phyloP scores from a whole-genome alignment of 2,113 vertebrate species.

The Hippocampus guttulatus region DNA sequence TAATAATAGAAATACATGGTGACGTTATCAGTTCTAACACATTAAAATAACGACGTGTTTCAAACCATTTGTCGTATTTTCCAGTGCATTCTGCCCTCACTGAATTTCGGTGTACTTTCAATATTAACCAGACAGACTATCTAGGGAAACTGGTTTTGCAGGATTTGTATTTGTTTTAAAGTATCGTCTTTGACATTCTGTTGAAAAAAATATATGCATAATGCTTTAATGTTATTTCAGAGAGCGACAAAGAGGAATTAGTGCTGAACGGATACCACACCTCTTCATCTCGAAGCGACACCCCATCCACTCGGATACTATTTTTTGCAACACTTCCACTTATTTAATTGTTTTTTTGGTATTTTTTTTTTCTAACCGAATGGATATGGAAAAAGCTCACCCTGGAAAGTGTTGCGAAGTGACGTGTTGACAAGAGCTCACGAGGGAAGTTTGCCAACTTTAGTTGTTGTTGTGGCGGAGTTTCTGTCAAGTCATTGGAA shows the following conservation, averaged over 20 bases:
- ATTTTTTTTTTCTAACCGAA: constrained; percentile 39
- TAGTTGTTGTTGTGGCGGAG: constrained; percentile 4
- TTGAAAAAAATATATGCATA: too few relatives aligned
- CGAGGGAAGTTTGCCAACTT: constrained; percentile 35
- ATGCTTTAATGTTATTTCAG: not conserved
- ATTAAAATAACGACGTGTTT: not conserved
- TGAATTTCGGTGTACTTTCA: constrained; percentile 5
- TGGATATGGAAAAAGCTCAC: constrained; percentile 64
- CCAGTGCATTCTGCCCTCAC: not conserved
- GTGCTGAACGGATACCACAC: constrained; percentile 53
- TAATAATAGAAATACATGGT: not conserved
- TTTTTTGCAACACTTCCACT: not conserved
- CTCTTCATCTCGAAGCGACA: constrained; percentile 23
- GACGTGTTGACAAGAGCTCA: not conserved
- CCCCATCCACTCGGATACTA: constrained; percentile 25
- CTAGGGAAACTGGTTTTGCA: constrained; percentile 40
- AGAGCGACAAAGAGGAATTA: not conserved
- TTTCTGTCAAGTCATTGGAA: constrained; percentile 5
- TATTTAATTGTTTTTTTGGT: not conserved
- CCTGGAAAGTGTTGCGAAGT: constrained; percentile 23
- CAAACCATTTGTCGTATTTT: not conserved
- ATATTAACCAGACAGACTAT: not conserved
- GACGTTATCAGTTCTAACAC: not conserved
- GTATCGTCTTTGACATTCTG: not conserved
- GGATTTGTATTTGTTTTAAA: not conserved